Base-by-base conservation (phyloP, 1,140 invertebrate species). In the Holcopasites calliopsidis region DNA sequence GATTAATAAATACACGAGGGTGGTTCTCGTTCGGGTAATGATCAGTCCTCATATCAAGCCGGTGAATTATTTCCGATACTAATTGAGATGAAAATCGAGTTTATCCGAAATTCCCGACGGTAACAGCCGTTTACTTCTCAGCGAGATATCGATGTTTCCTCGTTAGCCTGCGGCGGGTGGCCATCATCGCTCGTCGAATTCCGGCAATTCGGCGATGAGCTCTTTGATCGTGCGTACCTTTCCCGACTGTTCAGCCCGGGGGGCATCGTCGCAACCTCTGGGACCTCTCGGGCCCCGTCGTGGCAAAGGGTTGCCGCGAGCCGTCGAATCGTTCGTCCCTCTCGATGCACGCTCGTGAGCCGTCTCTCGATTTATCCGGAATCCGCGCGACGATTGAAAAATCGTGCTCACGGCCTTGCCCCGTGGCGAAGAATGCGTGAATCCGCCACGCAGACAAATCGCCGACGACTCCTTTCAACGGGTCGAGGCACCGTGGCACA, bases 211-310 rank as follows among this genome's bases (percentile, higher is more conserved):
- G 81, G 81, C 81, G 71, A 83, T 82, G 61, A 76, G 76, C 76
- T 79, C 81, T 83, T 83, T 83, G 81, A 83, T 83, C 81, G 80
- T 83, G 65, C 70, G 74, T 66, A 82, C 76, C 79, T 82, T 47
- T 77, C 35, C 66, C 42, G 66, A 75, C 60, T 44, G 26, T 10
- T 21, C 31, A n/a, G 50, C 76, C 78, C 75, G 52, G 74, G 16
- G n/a, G 79, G 82, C 74, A 54, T 47, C 61, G 71, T 76, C 55
- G 80, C 81, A 83, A 83, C 81, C 81, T 83, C 42, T 82, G 76
- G 61, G 71, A 83, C 80, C 81, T 79, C 38, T 52, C 42, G 76
- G 64, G 28, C 60, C 62, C 68, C 52, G n/a, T 10, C 54, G 21
- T 28, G 49, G 40, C 47, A 35, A 81, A 69, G 80, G 68, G 75